Conservation (phyloP, 2,113 vertebrate species). For the Poeciliopsis turrubarensis region DNA sequence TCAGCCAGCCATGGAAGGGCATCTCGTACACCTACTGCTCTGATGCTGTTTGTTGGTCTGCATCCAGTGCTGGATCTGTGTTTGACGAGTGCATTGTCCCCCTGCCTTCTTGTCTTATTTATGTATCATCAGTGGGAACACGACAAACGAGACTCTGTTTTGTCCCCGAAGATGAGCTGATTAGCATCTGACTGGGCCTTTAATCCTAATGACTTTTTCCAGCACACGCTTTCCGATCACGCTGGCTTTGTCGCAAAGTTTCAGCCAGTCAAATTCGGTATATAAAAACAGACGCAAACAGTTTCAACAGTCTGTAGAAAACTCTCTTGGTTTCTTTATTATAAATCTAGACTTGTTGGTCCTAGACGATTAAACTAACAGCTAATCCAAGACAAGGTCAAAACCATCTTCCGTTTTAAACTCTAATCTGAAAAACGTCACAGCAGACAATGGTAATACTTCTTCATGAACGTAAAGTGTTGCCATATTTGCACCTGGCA, state of each 20-base stretch:
- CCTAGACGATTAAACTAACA: neutral
- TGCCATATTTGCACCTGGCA: no score
- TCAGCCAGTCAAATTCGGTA: constrained; percentile 35
- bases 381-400: no score
- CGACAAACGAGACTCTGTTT: constrained; percentile 43
- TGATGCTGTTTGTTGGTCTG: constrained; percentile 15
- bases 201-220: constrained; percentile 71
- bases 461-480: no score
- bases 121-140: constrained; percentile 20
- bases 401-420: no score
- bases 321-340: neutral
- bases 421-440: no score
- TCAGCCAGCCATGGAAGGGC: constrained; percentile 52
- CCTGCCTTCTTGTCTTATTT: constrained; percentile 26
- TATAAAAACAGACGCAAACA: neutral
- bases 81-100: neutral
- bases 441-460: no score
- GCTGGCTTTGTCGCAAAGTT: constrained; percentile 43
- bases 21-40: constrained; percentile 54
- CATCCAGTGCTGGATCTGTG: neutral
- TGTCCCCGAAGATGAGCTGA: constrained; percentile 52
- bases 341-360: neutral
- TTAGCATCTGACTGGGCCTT: constrained; percentile 66
- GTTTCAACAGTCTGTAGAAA: no score
- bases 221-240: constrained; percentile 52